Evolutionary conservation across 2,797 vertebrate species (phyloP).

Genomic region (Harpagifer antarcticus): DNA sequence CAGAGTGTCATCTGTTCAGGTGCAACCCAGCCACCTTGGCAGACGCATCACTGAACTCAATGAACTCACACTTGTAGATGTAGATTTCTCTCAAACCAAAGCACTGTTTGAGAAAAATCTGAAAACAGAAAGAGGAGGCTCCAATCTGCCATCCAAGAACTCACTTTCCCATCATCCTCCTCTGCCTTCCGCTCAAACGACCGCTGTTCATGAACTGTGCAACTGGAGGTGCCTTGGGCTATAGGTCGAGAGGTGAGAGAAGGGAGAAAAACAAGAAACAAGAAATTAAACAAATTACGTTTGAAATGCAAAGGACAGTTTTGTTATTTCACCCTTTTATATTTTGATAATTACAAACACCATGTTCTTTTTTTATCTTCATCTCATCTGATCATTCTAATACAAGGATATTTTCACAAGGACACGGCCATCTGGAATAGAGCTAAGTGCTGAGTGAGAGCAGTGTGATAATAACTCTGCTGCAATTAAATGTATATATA

Average conservation of each 20-base stretch:
- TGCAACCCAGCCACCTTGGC: conserved; percentile 21
- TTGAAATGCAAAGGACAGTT: background rate
- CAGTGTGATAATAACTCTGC: too few species aligned
- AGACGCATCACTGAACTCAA: background rate
- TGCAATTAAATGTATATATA: too few species aligned
- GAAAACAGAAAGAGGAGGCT: conserved; percentile 23
- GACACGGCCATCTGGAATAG: too few species aligned
- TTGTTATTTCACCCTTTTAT: conserved; percentile 10
- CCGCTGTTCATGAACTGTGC: conserved; percentile 71
- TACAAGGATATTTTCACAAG: too few species aligned
- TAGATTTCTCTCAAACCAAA: conserved; percentile 35
- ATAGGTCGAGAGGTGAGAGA: conserved; percentile 7
- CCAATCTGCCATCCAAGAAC: conserved; percentile 50
- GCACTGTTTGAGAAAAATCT: conserved; percentile 32
- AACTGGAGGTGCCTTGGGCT: conserved; percentile 65
- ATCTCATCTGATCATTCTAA: too few species aligned
- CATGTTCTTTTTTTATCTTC: too few species aligned
- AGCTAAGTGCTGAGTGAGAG: too few species aligned
- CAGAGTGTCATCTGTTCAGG: conserved; percentile 48
- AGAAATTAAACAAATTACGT: conserved; percentile 1
- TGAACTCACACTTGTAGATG: conserved; percentile 24
- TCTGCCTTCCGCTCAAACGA: conserved; percentile 80
- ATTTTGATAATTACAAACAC: background rate
- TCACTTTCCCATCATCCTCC: conserved; percentile 83
- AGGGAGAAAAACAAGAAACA: conserved; percentile 4